Conservation (phyloP, 2,113 vertebrate genomes). For the Perca flavescens region DNA sequence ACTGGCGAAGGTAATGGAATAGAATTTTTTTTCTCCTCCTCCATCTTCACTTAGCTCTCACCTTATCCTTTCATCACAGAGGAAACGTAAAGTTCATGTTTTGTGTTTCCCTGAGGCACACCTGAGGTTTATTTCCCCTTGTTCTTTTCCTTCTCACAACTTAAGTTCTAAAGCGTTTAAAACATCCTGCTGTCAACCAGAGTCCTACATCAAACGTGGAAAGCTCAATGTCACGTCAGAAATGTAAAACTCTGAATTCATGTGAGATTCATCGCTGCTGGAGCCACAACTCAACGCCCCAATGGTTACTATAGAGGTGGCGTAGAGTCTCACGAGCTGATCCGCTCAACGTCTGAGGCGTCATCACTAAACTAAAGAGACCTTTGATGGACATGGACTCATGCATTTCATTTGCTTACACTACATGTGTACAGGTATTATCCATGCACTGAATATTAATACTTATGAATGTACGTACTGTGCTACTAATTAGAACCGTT, state of each 20-base stretch:
- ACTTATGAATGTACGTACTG: conserved; percentile 41
- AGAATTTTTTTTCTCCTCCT: conserved; percentile 6
- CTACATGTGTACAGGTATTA: conserved; percentile 34
- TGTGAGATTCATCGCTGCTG: conserved; percentile 29
- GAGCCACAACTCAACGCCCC: neutral
- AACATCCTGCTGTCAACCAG: conserved; percentile 23
- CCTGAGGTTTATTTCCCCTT: conserved; percentile 20
- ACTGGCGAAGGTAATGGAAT: conserved; percentile 5
- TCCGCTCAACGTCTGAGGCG: neutral
- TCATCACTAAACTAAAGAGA: neutral
- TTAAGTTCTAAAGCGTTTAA: conserved; percentile 29
- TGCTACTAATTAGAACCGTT: conserved; percentile 47
- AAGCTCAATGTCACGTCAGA: conserved; percentile 42
- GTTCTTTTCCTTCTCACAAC: conserved; percentile 1
- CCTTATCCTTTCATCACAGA: conserved; percentile 43
- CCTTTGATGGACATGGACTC: conserved; percentile 9
- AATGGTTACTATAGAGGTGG: conserved; percentile 20
- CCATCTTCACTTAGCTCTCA: conserved; percentile 3
- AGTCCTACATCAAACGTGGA: conserved; percentile 54
- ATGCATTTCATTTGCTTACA: conserved; percentile 39
- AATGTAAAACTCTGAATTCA: conserved; percentile 8
- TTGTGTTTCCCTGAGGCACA: conserved; percentile 28
- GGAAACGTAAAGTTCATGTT: conserved; percentile 35
- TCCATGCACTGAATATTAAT: conserved; percentile 63
- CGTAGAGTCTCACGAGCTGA: neutral